Evolutionary conservation across 2,888 invertebrate genomes (phyloP), one percentile per base, ranked within the genome.

Genomic region (Hirtodrosophila cameraria): DNA sequence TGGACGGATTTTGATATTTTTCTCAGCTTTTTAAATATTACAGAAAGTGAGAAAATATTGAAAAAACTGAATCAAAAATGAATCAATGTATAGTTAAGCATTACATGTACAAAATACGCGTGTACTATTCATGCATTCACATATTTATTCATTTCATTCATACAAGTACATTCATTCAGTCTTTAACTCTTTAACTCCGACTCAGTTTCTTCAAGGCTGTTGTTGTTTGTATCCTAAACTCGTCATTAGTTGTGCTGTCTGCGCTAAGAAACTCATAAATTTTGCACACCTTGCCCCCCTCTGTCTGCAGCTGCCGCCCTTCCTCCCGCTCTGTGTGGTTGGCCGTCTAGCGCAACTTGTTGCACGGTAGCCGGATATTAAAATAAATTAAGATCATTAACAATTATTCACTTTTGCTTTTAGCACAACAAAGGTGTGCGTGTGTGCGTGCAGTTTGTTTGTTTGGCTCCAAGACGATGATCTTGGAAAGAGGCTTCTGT

Each of bases 351-450:
- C 28, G 23, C 30, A 61, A 50, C 49, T 61, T 55, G 55, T 38
- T 66, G 48, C 70, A 72, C 81, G 67, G 80, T 78, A 84, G 82
- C 75, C 66, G 61, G 55, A 62, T 64, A 64, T 69, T 65, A 69
- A 74, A 76, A 71, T 72, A 75, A 77, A 77, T 77, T 70, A 82
- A 77, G 77, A 77, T 73, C 75, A 73, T 82, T 70, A 77, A 70
- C 75, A 67, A 80, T 75, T 70, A 82, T 77, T 85, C 80, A 85
- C 83, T 82, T 85, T 82, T 85, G 83, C 83, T 82, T 82, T 85
- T 82, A 73, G 60, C 59, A 30, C 30, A 54, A 27, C 38, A 8
- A 30, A 39, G 27, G 20, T 45, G 23, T 69, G 79, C 73, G 70
- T 76, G 66, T 70, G 70, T 74, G 60, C 53, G 49, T 62, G 55